Evolutionary conservation across 2,797 vertebrate species (phyloP), one percentile per base, ranked within the genome.

Genomic region (Bothrops alternatus): DNA sequence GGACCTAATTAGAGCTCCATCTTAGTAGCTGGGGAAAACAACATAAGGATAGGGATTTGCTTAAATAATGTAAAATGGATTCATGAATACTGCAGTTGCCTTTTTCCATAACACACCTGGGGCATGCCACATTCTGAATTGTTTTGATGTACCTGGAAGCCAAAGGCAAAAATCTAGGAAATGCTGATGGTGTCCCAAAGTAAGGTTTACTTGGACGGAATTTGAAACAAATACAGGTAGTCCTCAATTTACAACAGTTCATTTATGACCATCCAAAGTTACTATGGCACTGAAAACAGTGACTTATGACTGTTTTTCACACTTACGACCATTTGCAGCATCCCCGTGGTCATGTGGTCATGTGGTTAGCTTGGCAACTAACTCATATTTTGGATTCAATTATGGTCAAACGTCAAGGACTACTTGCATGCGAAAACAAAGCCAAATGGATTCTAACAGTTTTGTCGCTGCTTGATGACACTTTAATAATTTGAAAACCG

Each of bases 1-100:
- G 92, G 90, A 95, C 95, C 95, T 95, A 97, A 97, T 96, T 96
- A 96, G 94, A 60, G 50, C 87, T 90, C 78, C 87, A 61, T 47
- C 1, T 93, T 95, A 90, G 11, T 61, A 58, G 8, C 3, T 60
- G 32, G 89, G n/a, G 69, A 89, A 90, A 26, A 53, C 56, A 94
- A 91, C 61, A 94, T 89, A 93, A 96, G 37, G 93, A 63, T 96
- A 89, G 95, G 93, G 89, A 94, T 91, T 26, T 50, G 25, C 89
- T 96, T 95, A 90, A 94, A 94, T 95, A 96, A 96, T 58, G 47
- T 55, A 92, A 91, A 90, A 91, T 82, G 91, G 93, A 94, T 63
- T 93, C 93, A 95, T n/a, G 18, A 91, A 95, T 91, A 93, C 61
- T 94, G 85, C 56, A 96, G 90, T 25, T n/a, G 4, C 42, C 37